These are phyloP conservation scores for Marcusenius ussheri DNA, from an alignment of 2,113 vertebrate species.

Conservation along the genomic window DNA sequence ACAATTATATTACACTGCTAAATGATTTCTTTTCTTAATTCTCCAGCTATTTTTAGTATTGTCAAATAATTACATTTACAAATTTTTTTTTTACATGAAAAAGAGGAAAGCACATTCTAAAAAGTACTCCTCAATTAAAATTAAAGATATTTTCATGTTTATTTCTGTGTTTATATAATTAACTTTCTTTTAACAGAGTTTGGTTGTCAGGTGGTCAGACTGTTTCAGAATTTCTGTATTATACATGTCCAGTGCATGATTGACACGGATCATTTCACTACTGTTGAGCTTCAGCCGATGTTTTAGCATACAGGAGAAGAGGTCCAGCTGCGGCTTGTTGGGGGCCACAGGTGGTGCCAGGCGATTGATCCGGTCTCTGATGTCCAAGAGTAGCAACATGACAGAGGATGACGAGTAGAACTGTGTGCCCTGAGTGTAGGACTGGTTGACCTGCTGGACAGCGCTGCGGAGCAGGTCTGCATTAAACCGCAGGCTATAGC, in stretches of 20 bases:
- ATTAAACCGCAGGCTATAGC: conserved; percentile 95
- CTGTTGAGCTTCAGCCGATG: conserved; percentile 96
- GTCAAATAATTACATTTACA: conserved; percentile 92
- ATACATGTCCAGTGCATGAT: conserved; percentile 97
- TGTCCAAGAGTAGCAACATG: conserved; percentile 94
- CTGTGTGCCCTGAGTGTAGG: conserved; percentile 90
- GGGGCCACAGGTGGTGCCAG: conserved; percentile 89
- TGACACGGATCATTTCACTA: conserved; percentile 96
- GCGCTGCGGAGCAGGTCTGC: conserved; percentile 90
- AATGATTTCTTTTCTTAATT: conserved; percentile 48
- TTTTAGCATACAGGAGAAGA: conserved; percentile 99
- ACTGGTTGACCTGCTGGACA: conserved; percentile 97
- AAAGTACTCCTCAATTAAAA: conserved; percentile 22
- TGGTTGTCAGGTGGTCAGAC: conserved; percentile 94
- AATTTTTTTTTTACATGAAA: conserved; percentile 75
- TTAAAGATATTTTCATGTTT: conserved; percentile 41
- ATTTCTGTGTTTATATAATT: conserved; percentile 13
- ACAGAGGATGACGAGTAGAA: conserved; percentile 96
- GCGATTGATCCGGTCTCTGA: conserved; percentile 95
- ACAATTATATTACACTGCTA: conserved; percentile 68
- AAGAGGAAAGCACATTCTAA: conserved; percentile 55
- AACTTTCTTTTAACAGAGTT: conserved; percentile 78
- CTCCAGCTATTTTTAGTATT: conserved; percentile 58
- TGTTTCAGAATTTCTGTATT: conserved; percentile 98
- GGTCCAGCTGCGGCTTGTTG: conserved; percentile 92